A percentile compares a stretch with the other conserved stretches of the same genome.
phyloP scores from a whole-genome alignment of 2,113 vertebrate species.

The Pandion haliaetus region DNA sequence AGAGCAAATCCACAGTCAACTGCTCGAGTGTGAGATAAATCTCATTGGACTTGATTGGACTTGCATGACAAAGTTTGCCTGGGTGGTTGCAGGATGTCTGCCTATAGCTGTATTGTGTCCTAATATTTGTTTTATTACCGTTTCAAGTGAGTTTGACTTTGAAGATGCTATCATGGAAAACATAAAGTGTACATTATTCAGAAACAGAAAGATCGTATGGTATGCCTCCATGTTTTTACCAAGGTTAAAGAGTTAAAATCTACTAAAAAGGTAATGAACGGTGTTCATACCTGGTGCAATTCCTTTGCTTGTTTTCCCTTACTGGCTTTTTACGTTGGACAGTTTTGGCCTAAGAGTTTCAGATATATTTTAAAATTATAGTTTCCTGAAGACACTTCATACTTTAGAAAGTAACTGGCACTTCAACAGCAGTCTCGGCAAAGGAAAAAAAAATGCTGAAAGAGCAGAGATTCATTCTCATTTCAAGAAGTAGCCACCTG shows the following conservation, averaged over 20 bases:
- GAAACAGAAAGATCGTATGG: background rate
- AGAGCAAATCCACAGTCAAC: background rate
- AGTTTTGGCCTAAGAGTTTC: background rate
- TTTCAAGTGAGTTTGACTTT: constrained; percentile 9
- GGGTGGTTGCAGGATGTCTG: background rate
- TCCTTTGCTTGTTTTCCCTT: background rate
- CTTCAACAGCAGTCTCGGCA: background rate
- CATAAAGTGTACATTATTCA: background rate
- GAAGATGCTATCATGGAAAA: background rate
- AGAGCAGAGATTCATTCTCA: background rate
- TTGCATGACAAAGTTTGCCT: background rate
- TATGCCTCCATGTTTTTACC: background rate
- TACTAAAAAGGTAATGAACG: background rate
- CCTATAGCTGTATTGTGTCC: background rate
- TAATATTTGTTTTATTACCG: background rate
- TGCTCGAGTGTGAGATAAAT: background rate
- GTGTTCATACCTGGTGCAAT: background rate
- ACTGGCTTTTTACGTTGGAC: background rate
- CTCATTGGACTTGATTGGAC: background rate
- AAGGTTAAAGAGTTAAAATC: background rate
- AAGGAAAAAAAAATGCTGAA: background rate
- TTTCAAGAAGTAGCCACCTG: background rate
- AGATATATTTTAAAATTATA: background rate
- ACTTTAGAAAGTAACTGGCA: background rate
- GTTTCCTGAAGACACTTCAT: background rate